phyloP scores from a whole-genome alignment of 2,888 invertebrate genomes.

The Synergus japonicus region DNA sequence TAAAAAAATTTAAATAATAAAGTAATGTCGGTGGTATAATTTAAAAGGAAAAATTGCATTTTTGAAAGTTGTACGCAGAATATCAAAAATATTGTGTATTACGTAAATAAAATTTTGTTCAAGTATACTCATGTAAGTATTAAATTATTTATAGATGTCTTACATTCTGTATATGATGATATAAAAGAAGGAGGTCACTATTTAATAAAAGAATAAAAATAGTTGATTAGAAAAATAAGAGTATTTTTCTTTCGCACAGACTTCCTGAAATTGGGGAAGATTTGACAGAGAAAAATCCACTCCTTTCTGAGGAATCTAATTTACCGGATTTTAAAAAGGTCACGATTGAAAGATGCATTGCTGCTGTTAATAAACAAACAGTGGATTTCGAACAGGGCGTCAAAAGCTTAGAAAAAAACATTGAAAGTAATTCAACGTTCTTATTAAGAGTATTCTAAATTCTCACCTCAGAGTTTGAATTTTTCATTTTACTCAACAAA shows the following conservation, averaged over 20 bases:
- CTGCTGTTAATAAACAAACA: conserved; percentile 90
- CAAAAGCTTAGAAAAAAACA: conserved; percentile 82
- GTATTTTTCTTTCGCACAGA: conserved; percentile 77
- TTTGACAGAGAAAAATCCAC: conserved; percentile 85
- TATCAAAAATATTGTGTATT: conserved; percentile 32
- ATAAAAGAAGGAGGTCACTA: too few relatives aligned
- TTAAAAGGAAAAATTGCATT: too few relatives aligned
- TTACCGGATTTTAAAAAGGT: conserved; percentile 90
- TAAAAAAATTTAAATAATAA: too few relatives aligned
- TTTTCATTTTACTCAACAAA: too few relatives aligned
- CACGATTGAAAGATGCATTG: conserved; percentile 90
- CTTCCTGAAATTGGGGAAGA: conserved; percentile 92
- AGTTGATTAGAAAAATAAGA: not conserved
- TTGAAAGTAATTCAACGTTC: conserved; percentile 68
- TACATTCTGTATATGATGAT: too few relatives aligned
- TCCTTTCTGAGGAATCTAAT: conserved; percentile 84
- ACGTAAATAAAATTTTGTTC: too few relatives aligned
- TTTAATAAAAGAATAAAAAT: not conserved
- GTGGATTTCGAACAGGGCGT: conserved; percentile 89
- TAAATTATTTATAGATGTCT: too few relatives aligned
- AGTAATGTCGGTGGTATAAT: too few relatives aligned
- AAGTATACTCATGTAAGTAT: too few relatives aligned
- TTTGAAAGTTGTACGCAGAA: too few relatives aligned
- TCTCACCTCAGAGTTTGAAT: too few relatives aligned
- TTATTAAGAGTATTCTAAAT: too few relatives aligned